Evolutionary conservation across 1,140 invertebrate species (phyloP).

Genomic region (Maniola jurtina): DNA sequence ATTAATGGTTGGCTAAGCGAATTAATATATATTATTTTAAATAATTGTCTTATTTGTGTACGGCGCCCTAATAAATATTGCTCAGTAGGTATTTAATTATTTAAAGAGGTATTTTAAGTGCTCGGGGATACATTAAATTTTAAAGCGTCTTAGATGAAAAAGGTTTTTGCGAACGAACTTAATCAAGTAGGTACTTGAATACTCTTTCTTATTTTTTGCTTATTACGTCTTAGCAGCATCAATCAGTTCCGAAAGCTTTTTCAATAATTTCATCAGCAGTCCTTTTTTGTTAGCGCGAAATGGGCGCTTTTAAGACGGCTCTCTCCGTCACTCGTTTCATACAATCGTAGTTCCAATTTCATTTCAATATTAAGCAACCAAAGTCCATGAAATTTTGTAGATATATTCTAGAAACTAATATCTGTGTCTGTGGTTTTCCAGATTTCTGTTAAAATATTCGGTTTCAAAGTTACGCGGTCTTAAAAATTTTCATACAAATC

Average conservation of each 20-base stretch:
- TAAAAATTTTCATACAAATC: no score
- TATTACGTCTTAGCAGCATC: constrained; percentile 1
- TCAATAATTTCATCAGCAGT: background rate
- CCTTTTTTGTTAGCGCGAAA: background rate
- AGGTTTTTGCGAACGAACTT: constrained; percentile 2
- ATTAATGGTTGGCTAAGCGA: no score
- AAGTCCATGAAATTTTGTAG: no score
- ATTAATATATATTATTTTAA: no score
- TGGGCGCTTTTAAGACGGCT: no score
- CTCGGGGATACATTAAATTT: background rate
- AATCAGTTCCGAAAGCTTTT: constrained; percentile 1
- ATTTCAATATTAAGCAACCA: no score
- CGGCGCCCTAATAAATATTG: background rate
- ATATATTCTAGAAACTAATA: no score
- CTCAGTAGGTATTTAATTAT: background rate
- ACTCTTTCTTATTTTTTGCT: background rate
- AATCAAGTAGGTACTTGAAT: background rate
- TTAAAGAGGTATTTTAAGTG: background rate
- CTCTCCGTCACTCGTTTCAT: no score
- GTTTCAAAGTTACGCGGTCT: no score
- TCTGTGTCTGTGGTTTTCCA: no score
- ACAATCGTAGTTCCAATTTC: no score
- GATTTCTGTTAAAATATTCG: no score
- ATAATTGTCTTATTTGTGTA: background rate
- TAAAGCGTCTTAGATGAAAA: background rate